Conservation (phyloP, 92 coral and sea anemone genomes). For the Palythoa grandiflora region DNA sequence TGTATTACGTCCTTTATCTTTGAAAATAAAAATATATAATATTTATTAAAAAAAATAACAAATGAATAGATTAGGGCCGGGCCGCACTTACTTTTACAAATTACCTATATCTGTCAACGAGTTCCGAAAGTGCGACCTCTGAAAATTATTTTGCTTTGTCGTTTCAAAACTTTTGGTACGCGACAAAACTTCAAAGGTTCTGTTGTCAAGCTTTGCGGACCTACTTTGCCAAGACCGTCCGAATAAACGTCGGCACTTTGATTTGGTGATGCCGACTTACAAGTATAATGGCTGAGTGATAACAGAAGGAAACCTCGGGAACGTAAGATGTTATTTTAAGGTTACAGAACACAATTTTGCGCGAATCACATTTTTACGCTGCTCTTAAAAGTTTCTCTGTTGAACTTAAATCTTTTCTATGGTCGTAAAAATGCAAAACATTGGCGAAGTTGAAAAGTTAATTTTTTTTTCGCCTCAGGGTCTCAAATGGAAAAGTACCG, state of each 20-base stretch:
- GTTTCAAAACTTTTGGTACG: neutral
- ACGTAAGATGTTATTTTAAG: neutral
- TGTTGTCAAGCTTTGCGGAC: slow-evolving; percentile 8
- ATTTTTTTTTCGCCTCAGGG: neutral
- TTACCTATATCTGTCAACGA: no score
- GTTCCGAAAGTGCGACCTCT: no score
- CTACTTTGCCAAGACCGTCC: slow-evolving; percentile 11
- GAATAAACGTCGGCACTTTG: neutral
- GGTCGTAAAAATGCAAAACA: slow-evolving; percentile 1
- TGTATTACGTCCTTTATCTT: no score
- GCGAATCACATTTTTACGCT: slow-evolving; percentile 18
- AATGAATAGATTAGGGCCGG: no score
- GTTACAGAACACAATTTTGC: slow-evolving; percentile 13
- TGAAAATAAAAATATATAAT: no score
- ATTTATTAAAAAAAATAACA: no score
- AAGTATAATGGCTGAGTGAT: neutral
- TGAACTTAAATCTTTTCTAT: neutral
- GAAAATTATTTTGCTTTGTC: slow-evolving; percentile 1
- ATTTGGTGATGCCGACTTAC: slow-evolving; percentile 3
- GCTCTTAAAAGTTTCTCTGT: slow-evolving; percentile 4
- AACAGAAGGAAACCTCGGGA: slow-evolving; percentile 8
- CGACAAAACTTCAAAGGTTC: neutral
- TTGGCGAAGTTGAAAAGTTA: neutral
- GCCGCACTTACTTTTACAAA: no score
- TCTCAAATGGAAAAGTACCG: slow-evolving; percentile 14